Conservation (phyloP, 2,113 vertebrate species). For the Fregetta grallaria region DNA sequence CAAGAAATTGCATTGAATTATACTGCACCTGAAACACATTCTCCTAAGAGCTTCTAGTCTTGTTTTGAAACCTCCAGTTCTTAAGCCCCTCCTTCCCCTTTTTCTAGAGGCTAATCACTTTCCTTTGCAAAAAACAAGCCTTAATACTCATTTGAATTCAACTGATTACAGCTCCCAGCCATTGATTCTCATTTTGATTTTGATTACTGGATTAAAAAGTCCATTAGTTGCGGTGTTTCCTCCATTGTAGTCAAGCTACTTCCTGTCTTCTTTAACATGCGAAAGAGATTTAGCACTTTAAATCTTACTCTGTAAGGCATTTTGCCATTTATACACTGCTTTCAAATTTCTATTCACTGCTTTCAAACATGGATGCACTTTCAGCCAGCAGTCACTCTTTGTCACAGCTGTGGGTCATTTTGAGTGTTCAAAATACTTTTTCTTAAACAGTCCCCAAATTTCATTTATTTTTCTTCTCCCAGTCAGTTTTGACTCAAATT, state of each 20-base stretch:
- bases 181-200: not conserved
- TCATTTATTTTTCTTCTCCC: not conserved
- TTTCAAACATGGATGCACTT: not conserved
- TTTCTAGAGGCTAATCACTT: not conserved
- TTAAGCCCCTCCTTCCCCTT: not conserved
- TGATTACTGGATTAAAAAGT: not conserved
- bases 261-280: not conserved
- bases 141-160: not conserved
- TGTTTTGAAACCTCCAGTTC: not conserved
- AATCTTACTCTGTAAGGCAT: not conserved
- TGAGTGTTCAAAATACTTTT: not conserved
- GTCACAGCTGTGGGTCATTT: not conserved
- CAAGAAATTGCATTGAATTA: not conserved
- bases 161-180: not conserved
- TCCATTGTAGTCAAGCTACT: not conserved
- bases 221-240: not conserved
- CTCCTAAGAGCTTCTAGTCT: not conserved
- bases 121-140: not conserved
- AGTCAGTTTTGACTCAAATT: not conserved
- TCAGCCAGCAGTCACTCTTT: not conserved
- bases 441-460: not conserved
- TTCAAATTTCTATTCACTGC: not conserved
- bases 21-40: not conserved
- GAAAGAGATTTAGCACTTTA: not conserved
- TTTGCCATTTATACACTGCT: not conserved